Conservation (phyloP, 2,113 vertebrate genomes). For the Stomatorhinus ivindoensis region DNA sequence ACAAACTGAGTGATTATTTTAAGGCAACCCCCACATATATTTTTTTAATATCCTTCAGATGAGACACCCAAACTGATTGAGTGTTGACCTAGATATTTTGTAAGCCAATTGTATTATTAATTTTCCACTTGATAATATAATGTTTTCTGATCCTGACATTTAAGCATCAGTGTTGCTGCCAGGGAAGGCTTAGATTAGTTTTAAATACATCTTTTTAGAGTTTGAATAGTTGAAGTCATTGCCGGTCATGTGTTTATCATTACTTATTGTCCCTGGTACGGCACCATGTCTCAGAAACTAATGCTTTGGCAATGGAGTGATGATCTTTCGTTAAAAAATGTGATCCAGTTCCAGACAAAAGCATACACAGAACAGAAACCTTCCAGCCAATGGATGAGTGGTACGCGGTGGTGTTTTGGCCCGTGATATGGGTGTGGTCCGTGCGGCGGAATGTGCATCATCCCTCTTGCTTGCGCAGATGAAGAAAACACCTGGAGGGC, state of each 20-base stretch:
- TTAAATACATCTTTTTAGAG: not conserved
- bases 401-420: not conserved
- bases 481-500: slow-evolving; percentile 9
- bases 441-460: not conserved
- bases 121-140: not conserved
- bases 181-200: not conserved
- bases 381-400: not conserved
- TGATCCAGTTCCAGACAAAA: not conserved
- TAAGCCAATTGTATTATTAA: not conserved
- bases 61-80: not conserved
- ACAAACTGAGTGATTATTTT: not conserved
- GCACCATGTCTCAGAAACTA: not conserved
- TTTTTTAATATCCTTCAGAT: not conserved
- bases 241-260: not conserved
- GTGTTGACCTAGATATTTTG: not conserved
- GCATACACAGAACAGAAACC: not conserved
- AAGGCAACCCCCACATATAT: not conserved
- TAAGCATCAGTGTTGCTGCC: not conserved
- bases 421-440: not conserved
- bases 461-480: not conserved
- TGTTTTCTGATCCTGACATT: not conserved
- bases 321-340: not conserved
- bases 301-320: not conserved
- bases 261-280: not conserved
- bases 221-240: not conserved